Conservation (phyloP, 2,888 invertebrate genomes). For the Melanostoma mellinum region DNA sequence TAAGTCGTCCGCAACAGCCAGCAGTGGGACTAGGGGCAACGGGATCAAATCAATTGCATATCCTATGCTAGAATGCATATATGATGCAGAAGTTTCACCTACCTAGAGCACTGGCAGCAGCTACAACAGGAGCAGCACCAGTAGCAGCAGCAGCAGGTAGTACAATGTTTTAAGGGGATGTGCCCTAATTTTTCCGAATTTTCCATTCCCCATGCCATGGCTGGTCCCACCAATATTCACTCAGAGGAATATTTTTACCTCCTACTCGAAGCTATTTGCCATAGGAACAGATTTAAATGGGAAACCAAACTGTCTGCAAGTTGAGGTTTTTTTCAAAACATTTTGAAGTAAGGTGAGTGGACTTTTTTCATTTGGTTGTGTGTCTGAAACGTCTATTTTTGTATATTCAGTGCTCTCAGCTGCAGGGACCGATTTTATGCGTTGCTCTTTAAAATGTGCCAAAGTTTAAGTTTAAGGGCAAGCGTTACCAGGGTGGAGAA, state of each 20-base stretch:
- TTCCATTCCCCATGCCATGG: conserved; percentile 32
- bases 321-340: conserved; percentile 37
- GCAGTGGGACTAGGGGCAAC: conserved; percentile 37
- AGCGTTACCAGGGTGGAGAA: no score
- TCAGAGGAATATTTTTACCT: conserved; percentile 28
- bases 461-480: no score
- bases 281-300: conserved; percentile 68
- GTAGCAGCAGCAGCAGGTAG: conserved; percentile 57
- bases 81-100: conserved; percentile 56
- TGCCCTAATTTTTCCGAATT: conserved; percentile 63
- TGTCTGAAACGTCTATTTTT: no score
- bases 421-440: no score
- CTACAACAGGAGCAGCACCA: neutral
- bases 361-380: no score
- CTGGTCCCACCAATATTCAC: conserved; percentile 10
- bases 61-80: conserved; percentile 61
- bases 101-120: conserved; percentile 5
- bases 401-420: no score
- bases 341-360: no score
- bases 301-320: conserved; percentile 64
- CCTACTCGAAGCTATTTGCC: conserved; percentile 45
- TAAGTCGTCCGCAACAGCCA: conserved; percentile 15
- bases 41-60: conserved; percentile 71
- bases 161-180: conserved; percentile 60
- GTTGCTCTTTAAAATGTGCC: no score